Evolutionary conservation across 1,140 invertebrate species (phyloP), one percentile per base, ranked within the genome.

Genomic region (Tetranychus cinnabarinus): DNA sequence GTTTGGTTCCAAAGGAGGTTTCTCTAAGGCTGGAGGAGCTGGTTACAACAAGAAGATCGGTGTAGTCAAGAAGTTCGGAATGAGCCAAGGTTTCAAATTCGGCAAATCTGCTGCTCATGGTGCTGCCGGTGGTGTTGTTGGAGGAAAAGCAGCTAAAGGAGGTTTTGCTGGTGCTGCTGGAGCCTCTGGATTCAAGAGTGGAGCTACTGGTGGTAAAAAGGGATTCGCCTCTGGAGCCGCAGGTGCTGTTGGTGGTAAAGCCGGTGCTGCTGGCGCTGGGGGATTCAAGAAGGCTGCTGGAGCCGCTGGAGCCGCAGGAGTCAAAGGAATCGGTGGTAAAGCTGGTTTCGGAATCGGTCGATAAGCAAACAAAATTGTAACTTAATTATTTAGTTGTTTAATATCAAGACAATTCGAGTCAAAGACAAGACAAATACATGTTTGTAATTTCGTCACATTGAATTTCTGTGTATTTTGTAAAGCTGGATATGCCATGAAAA

Each of bases 21-120:
- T 63, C 56, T 59, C 35, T 34, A 63, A 63, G 35, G 46, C 35
- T 5, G 58, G 58, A 37, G 62, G 59, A 48, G 58, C 62, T n/a
- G 62, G 62, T 31, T 63, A 63, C 55, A 63, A 63, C 59, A 63
- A 63, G 36, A 57, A 55, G 31, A 62, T 63, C 60, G 62, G 62
- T 15, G 46, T 33, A 10, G 35, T 63, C 23, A 58, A 56, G n/a
- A 64, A 39, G 5, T 64, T 64, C 48, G 61, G 56, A 8, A 42
- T 55, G 34, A 39, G 39, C 35, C 61, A 62, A 58, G 61, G 63
- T 1, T 62, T 64, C 39, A 62, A 62, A 52, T 62, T 59, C 55
- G 61, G 61, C 23, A 64, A 62, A 31, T 56, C 61, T 39, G 57
- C 39, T 55, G 61, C 56, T 35, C 37, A 45, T 37, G 58, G 56